Evolutionary conservation across 2,113 vertebrate genomes (phyloP), one percentile per base, ranked within the genome.

Genomic region (Pseudonaja textilis): DNA sequence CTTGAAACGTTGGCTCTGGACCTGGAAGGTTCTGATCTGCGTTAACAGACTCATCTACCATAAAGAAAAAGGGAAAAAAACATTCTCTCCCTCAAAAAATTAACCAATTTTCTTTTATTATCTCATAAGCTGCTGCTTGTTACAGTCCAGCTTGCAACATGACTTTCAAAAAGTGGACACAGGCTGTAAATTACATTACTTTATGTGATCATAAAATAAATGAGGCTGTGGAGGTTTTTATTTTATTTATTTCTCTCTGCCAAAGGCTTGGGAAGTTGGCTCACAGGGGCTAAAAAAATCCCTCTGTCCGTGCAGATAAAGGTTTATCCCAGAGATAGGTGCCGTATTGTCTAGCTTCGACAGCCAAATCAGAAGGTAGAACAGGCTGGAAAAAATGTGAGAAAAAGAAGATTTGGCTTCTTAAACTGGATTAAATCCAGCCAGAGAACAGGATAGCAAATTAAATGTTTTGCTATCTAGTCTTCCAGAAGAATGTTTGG

Each of bases 311-410:
- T 39, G 16, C 34, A 39, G 69, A 81, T 81, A 81, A 39, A 3
- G 69, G 18, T 81, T 39, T 8, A 39, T 39, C 69, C 22, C 34
- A 81, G 69, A 22, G n/a, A 81, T 1, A 2, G 69, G 6, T 81
- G 6, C 69, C 69, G 3, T 81, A 3, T 81, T 81, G 34, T 81
- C 69, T 39, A 9, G 34, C 18, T 39, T 81, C 18, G 18, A 0
- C 34, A 42, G 34, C 91, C 94, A 93, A 94, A 95, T 90, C 54
- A 91, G 93, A 92, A 55, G 1, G 69, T 93, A 81, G 0, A 5
- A 20, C 14, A 25, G 1, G 23, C 52, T 45, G 9, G 34, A 3
- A 22, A 81, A 14, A 8, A 47, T 18, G 8, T 47, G 86, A n/a
- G 93, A 74, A 92, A 18, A 39, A 34, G 5, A 47, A 61, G 39